phyloP scores from a whole-genome alignment of 2,113 vertebrate species.

The Progne subis region DNA sequence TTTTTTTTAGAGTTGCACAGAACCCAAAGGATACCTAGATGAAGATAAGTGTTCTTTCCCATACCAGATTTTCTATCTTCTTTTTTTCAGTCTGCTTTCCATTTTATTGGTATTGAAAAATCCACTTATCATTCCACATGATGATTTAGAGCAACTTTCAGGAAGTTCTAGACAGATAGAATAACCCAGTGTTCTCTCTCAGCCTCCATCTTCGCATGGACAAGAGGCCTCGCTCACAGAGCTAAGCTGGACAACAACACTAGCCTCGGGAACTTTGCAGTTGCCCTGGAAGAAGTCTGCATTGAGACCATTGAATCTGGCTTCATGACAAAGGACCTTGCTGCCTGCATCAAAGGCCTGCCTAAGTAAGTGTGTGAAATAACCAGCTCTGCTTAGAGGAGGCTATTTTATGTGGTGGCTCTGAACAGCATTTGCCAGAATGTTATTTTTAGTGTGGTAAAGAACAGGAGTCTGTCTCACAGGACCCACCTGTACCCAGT shows the following conservation, averaged over 20 bases:
- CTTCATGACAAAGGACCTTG: constrained; percentile 98
- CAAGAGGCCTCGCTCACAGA: constrained; percentile 90
- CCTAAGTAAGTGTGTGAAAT: constrained; percentile 82
- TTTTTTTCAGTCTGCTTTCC: neutral
- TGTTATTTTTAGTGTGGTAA: neutral
- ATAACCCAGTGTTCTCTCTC: neutral
- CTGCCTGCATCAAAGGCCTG: constrained; percentile 95
- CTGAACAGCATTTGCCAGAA: neutral
- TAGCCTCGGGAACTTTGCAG: constrained; percentile 84
- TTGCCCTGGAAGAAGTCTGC: constrained; percentile 91
- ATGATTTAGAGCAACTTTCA: neutral
- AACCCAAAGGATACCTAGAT: neutral
- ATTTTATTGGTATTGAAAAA: neutral
- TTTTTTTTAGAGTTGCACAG: neutral
- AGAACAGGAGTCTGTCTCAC: neutral
- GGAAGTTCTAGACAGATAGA: neutral
- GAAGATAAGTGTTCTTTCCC: neutral
- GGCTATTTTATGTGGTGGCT: neutral
- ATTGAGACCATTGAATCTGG: constrained; percentile 96
- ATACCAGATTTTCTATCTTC: neutral
- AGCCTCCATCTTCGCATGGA: constrained; percentile 99
- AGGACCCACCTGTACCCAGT: neutral
- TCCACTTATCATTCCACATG: neutral
- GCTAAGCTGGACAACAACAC: constrained; percentile 89
- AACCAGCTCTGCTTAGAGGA: neutral